phyloP scores from a whole-genome alignment of 2,113 vertebrate genomes.

The Ailurus styani region DNA sequence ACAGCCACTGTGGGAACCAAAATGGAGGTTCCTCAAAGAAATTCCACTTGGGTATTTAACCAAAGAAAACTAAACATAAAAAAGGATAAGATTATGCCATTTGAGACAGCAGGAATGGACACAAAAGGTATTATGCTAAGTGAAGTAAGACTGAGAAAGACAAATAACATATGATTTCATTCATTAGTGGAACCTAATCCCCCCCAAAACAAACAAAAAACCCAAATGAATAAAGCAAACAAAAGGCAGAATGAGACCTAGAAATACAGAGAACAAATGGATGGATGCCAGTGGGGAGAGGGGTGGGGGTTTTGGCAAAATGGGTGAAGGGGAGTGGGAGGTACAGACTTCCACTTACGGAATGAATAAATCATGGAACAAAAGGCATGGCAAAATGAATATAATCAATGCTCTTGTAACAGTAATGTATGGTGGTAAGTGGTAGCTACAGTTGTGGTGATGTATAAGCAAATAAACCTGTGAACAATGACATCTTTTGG shows the following conservation, averaged over 20 bases:
- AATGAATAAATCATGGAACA: background rate
- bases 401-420: background rate
- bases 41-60: background rate
- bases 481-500: background rate
- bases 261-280: background rate
- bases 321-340: background rate
- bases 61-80: background rate
- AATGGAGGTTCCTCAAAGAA: background rate
- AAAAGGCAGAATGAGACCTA: background rate
- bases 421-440: background rate
- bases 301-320: background rate
- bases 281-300: background rate
- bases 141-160: background rate
- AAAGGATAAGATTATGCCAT: background rate
- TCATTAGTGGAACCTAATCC: background rate
- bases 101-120: background rate
- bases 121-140: background rate
- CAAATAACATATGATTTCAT: background rate
- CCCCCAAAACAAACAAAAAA: background rate
- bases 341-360: background rate
- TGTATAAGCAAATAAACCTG: background rate
- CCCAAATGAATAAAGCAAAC: background rate
- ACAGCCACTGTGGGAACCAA: background rate
- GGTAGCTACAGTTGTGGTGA: background rate
- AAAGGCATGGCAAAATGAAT: background rate